A percentile compares a stretch with the other conserved stretches of the same genome.
Conservation (phyloP, 2,113 vertebrate genomes). For the Eubucco bourcierii region DNA sequence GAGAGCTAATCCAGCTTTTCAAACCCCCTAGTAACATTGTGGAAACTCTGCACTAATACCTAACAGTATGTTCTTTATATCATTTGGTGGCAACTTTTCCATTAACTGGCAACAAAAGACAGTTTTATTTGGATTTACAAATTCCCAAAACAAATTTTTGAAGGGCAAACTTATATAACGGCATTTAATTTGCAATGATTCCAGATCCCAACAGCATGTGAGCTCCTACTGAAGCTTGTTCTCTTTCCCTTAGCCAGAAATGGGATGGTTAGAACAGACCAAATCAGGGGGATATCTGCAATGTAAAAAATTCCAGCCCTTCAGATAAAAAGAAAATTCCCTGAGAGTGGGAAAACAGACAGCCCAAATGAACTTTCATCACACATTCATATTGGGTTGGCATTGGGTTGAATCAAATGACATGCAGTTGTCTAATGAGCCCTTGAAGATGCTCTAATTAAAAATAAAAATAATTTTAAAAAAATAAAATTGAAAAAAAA, state of each 20-base stretch:
- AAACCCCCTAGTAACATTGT: slow-evolving; percentile 27
- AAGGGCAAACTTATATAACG: slow-evolving; percentile 37
- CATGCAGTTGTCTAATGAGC: not conserved
- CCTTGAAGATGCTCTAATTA: not conserved
- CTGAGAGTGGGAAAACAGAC: not conserved
- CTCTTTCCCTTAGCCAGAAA: slow-evolving; percentile 19
- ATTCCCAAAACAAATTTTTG: slow-evolving; percentile 58
- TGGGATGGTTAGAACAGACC: not conserved
- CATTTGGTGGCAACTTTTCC: slow-evolving; percentile 60
- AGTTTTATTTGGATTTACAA: slow-evolving; percentile 56
- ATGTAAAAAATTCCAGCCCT: not conserved
- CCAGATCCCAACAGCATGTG: slow-evolving; percentile 18
- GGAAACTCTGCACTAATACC: slow-evolving; percentile 47
- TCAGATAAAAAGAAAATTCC: not conserved
- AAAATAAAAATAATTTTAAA: too few relatives aligned
- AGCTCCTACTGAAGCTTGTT: not conserved
- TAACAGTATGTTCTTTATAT: slow-evolving; percentile 56
- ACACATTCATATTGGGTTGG: not conserved
- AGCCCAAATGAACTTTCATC: not conserved
- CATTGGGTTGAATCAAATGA: not conserved
- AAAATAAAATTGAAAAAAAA: too few relatives aligned
- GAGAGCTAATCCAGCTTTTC: slow-evolving; percentile 58
- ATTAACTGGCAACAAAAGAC: slow-evolving; percentile 56
- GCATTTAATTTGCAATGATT: slow-evolving; percentile 56
- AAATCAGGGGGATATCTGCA: not conserved